Base-by-base conservation (phyloP, 2,888 invertebrate genomes). In the Chaetogeoica ovagalla region DNA sequence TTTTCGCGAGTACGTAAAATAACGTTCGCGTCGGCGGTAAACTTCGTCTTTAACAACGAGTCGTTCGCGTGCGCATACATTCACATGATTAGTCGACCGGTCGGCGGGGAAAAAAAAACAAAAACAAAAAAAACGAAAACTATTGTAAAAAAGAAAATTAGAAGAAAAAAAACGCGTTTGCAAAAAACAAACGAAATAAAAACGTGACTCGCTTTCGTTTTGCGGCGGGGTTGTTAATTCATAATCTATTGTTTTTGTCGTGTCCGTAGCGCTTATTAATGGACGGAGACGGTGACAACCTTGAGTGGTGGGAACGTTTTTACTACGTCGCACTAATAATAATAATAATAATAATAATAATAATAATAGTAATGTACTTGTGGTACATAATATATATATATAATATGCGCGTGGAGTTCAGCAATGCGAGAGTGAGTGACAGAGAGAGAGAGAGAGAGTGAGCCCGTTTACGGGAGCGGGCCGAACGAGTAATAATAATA, bases 151-250 rank as follows among this genome's bases (percentile, higher is more conserved):
- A 62, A 37, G n/a, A 43, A 62, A 74, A 37, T 1, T 30, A 30
- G 59, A 71, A 71, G n/a, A 13, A 17, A 17, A 3, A 17, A 63
- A 59, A 59, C 11, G 66, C 30, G 55, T 76, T 59, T 2, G 66
- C 75, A 55, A 77, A 77, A n/a, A 69, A 69, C 77, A 59, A 62
- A 69, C 62, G 77, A 62, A 70, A 77, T 21, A 70, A 77, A 30
- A 77, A 70, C 77, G 77, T 70, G 77, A 77, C 69, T 62, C 9
- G 68, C 77, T 77, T 69, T 77, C 69, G 37, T 69, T 77, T 77
- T 21, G 77, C 77, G 52, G 69, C 37, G 77, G 52, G n/a, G n/a
- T n/a, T n/a, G n/a, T 77, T 37, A 77, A 69, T 70, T 77, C 77
- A 21, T 68, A 76, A 69, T 11, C 77, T 52, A 77, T 77, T 77